These are phyloP conservation scores for Cynoglossus semilaevis DNA, from an alignment of 2,113 vertebrate species.

Conservation along the genomic window DNA sequence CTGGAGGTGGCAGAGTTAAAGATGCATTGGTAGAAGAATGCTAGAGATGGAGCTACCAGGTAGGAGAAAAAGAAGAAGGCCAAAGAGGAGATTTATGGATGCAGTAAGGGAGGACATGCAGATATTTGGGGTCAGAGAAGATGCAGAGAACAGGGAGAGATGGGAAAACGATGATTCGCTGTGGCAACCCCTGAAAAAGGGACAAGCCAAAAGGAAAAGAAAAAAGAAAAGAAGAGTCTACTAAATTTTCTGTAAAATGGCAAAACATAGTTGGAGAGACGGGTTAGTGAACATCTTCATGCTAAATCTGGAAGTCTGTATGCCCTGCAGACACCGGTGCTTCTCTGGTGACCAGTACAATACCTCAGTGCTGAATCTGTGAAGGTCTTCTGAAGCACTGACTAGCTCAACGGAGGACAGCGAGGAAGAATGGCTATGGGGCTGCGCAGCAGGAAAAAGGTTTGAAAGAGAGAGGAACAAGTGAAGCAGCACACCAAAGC, in stretches of 20 bases:
- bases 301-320: not conserved
- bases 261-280: slow-evolving; percentile 21
- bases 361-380: slow-evolving; percentile 98
- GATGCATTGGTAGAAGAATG: too few species aligned
- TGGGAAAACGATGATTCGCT: too few species aligned
- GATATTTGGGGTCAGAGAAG: too few species aligned
- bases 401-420: slow-evolving; percentile 94
- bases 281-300: slow-evolving; percentile 34
- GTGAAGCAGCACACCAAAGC: slow-evolving; percentile 23
- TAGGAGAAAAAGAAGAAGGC: too few species aligned
- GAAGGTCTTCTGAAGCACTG: slow-evolving; percentile 95
- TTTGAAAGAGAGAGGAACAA: slow-evolving; percentile 43
- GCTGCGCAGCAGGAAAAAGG: slow-evolving; percentile 83
- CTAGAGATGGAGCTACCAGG: too few species aligned
- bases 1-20: too few species aligned
- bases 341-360: slow-evolving; percentile 72
- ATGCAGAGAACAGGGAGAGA: too few species aligned
- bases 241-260: not conserved
- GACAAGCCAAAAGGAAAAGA: too few species aligned
- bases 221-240: too few species aligned
- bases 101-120: too few species aligned
- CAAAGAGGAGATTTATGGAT: too few species aligned
- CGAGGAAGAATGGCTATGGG: slow-evolving; percentile 91
- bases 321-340: not conserved
- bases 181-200: too few species aligned